phyloP scores from a whole-genome alignment of 2,888 invertebrate genomes.

The Steinernema carpocapsae region DNA sequence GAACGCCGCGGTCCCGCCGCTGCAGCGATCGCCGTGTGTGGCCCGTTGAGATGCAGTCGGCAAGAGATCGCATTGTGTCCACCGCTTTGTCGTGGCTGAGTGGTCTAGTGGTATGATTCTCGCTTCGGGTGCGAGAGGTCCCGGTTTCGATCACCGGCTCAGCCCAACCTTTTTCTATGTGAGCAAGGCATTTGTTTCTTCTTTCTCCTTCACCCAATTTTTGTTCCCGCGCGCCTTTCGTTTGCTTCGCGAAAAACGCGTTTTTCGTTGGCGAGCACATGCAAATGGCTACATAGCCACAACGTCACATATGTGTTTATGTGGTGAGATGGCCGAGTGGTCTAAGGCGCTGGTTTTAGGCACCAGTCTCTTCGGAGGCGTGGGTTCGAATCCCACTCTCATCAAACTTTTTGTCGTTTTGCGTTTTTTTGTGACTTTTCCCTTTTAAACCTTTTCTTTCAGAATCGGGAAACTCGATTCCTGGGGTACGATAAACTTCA shows the following conservation, averaged over 20 bases:
- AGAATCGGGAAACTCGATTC: too few relatives aligned
- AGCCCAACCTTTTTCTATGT: constrained; percentile 35
- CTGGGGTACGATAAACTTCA: neutral
- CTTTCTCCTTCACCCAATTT: too few relatives aligned
- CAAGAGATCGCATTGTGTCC: neutral
- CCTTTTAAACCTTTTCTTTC: too few relatives aligned
- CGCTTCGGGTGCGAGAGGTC: constrained; percentile 70
- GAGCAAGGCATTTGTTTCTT: too few relatives aligned
- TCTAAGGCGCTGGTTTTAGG: constrained; percentile 88
- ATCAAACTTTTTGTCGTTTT: neutral
- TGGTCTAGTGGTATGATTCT: constrained; percentile 63
- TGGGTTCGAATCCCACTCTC: constrained; percentile 83
- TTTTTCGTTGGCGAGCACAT: neutral
- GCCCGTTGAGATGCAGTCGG: neutral
- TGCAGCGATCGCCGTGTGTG: neutral
- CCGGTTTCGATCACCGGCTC: constrained; percentile 63
- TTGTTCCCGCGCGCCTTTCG: neutral
- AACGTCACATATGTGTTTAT: neutral
- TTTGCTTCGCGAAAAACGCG: neutral
- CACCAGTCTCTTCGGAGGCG: constrained; percentile 85
- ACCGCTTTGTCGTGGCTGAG: constrained; percentile 34
- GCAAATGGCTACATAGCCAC: neutral
- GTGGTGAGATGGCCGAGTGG: constrained; percentile 78
- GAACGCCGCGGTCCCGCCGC: too few relatives aligned
- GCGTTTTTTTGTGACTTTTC: neutral